phyloP scores from a whole-genome alignment of 2,888 invertebrate genomes.

The Operophtera brumata region DNA sequence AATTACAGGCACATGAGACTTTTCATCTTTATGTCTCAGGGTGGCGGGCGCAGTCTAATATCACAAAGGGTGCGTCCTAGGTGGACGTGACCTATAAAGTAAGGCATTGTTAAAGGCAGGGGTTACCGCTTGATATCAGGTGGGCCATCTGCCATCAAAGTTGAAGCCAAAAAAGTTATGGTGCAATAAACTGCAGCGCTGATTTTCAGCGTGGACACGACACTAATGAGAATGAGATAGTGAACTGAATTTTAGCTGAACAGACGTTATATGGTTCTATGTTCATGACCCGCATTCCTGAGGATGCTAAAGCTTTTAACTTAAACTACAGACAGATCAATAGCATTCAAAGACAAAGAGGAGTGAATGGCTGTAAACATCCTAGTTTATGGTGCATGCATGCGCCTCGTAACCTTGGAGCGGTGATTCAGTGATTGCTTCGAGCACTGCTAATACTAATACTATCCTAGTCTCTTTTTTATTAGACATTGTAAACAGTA shows the following conservation, averaged over 20 bases:
- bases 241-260: too few relatives aligned
- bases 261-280: too few relatives aligned
- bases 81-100: too few relatives aligned
- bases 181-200: too few relatives aligned
- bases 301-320: conserved; percentile 32
- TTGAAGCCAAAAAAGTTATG: too few relatives aligned
- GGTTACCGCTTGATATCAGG: too few relatives aligned
- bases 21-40: too few relatives aligned
- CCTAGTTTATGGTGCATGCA: conserved; percentile 43
- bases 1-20: too few relatives aligned
- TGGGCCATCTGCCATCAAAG: too few relatives aligned
- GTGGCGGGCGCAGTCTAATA: too few relatives aligned
- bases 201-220: not conserved
- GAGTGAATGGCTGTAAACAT: conserved; percentile 43
- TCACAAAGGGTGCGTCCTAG: too few relatives aligned
- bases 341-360: conserved; percentile 38
- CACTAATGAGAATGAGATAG: conserved; percentile 24
- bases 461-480: not conserved
- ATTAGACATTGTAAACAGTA: not conserved
- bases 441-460: conserved; percentile 5
- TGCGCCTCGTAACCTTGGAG: conserved; percentile 41
- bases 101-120: too few relatives aligned
- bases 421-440: conserved; percentile 12
- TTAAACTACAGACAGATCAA: conserved; percentile 30
- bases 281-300: not conserved